Conservation (phyloP, 2,113 vertebrate species). For the Strix uralensis region DNA sequence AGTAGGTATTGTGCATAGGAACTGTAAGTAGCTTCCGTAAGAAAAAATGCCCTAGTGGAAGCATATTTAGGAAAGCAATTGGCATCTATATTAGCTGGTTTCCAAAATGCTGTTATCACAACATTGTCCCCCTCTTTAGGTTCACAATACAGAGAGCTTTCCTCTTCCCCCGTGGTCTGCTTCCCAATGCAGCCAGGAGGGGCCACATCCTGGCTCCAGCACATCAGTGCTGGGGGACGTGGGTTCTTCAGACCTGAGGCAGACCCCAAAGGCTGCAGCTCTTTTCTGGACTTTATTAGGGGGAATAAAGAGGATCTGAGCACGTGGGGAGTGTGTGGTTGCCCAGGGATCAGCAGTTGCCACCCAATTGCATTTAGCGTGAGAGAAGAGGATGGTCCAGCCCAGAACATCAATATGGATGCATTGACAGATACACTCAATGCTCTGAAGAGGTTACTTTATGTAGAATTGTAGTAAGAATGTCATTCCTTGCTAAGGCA, state of each 20-base stretch:
- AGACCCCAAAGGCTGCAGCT: neutral
- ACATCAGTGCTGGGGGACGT: neutral
- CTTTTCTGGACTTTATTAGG: neutral
- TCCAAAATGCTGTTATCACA: neutral
- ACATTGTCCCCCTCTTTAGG: neutral
- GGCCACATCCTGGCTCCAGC: neutral
- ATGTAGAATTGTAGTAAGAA: neutral
- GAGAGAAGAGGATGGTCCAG: neutral
- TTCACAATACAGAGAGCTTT: neutral
- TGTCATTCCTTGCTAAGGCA: neutral
- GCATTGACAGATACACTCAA: rapidly evolving
- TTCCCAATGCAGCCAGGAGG: too few species aligned
- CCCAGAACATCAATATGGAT: rapidly evolving
- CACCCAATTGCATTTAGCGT: rapidly evolving
- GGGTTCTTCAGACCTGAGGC: neutral
- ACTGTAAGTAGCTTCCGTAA: rapidly evolving
- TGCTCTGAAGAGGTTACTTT: neutral
- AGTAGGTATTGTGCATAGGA: neutral
- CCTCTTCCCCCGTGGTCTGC: neutral
- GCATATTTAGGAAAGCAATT: neutral
- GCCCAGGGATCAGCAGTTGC: neutral
- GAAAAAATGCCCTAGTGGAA: neutral
- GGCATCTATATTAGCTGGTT: neutral
- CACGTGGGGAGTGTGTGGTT: rapidly evolving
- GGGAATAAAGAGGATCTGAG: neutral